Evolutionary conservation across 2,888 invertebrate genomes (phyloP).

Genomic region (Polymixis flavicincta): DNA sequence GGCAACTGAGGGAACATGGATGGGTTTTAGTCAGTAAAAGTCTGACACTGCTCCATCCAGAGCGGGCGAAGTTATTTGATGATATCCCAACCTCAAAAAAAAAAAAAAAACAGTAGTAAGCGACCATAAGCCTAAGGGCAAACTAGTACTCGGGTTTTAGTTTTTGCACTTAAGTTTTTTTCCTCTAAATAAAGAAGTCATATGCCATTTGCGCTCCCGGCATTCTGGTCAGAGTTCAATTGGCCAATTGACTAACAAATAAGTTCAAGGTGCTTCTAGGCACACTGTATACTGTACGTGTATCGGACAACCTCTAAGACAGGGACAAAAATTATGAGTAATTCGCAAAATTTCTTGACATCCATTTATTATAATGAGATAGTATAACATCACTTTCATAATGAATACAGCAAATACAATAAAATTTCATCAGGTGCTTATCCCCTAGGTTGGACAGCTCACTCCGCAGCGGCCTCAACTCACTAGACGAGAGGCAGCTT

Average conservation of each 20-base stretch:
- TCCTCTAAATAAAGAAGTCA: background rate
- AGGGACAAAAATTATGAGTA: background rate
- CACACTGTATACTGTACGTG: background rate
- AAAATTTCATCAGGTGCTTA: slow-evolving; percentile 23
- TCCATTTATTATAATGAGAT: background rate
- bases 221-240: slow-evolving; percentile 4
- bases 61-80: too few species aligned
- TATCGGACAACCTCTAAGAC: background rate
- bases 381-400: background rate
- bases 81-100: too few species aligned
- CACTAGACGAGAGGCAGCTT: slow-evolving; percentile 87
- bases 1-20: too few species aligned
- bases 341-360: background rate
- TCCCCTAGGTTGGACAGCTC: slow-evolving; percentile 85
- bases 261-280: background rate
- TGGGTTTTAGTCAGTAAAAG: too few species aligned
- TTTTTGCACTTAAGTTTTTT: too few species aligned
- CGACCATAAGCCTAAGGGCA: too few species aligned
- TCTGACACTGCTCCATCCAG: too few species aligned
- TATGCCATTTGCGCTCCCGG: background rate
- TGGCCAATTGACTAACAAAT: slow-evolving; percentile 4
- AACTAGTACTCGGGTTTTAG: too few species aligned
- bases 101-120: too few species aligned
- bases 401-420: background rate
- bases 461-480: slow-evolving; percentile 87